These are phyloP conservation scores for Ambastaia sidthimunki DNA, from an alignment of 2,797 vertebrate genomes.

Conservation along the genomic window DNA sequence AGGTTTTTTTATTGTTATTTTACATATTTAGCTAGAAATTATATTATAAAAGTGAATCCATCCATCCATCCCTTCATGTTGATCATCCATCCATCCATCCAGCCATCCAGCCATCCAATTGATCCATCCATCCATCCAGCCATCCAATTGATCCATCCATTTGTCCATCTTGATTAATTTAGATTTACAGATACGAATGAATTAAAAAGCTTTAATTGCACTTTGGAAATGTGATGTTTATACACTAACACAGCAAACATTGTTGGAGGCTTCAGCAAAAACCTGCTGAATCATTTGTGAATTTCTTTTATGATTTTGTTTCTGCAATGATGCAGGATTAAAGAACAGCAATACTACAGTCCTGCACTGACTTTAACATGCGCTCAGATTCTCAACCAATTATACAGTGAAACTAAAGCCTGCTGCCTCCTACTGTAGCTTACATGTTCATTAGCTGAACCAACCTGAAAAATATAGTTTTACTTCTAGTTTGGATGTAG, in stretches of 20 bases:
- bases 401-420: not conserved
- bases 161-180: not conserved
- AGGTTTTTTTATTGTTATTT: not conserved
- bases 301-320: conserved; percentile 1
- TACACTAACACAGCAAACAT: conserved; percentile 3
- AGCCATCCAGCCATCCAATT: too few relatives aligned
- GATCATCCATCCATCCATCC: not conserved
- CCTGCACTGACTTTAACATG: not conserved
- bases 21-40: not conserved
- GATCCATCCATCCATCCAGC: too few relatives aligned
- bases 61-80: not conserved
- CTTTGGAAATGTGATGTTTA: not conserved
- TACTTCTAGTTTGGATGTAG: not conserved
- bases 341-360: conserved; percentile 25
- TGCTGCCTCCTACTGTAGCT: not conserved
- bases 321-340: conserved; percentile 28
- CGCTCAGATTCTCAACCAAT: not conserved
- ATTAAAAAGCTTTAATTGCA: not conserved
- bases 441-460: too few relatives aligned
- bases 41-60: not conserved
- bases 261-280: not conserved
- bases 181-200: not conserved
- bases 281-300: conserved; percentile 38
- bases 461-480: too few relatives aligned
- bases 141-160: too few relatives aligned